These are phyloP conservation scores for Hydrophis major DNA, from an alignment of 2,797 vertebrate genomes.

Conservation along the genomic window DNA sequence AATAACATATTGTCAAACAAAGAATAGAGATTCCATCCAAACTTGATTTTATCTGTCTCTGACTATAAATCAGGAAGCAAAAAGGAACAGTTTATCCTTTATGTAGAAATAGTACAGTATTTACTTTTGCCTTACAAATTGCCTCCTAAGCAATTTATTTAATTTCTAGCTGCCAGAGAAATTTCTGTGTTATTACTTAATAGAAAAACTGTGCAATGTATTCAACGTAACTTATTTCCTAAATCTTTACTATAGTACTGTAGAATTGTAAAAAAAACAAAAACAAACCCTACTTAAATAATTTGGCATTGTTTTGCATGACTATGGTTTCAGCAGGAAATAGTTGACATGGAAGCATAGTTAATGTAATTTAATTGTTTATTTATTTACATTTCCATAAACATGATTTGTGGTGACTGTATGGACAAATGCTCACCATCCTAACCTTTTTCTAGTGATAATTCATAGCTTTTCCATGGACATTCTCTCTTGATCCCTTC, in stretches of 20 bases:
- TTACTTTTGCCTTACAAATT: background rate
- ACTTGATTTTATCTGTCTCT: conserved; percentile 31
- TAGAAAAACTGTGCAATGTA: conserved; percentile 9
- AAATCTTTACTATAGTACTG: conserved; percentile 5
- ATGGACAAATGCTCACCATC: background rate
- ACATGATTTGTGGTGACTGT: background rate
- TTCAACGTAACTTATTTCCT: conserved; percentile 10
- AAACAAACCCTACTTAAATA: background rate
- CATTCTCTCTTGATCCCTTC: background rate
- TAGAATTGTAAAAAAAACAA: background rate
- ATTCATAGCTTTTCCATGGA: background rate
- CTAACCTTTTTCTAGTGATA: background rate
- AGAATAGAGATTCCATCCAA: conserved; percentile 46
- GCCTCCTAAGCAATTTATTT: conserved; percentile 33
- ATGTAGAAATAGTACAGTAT: conserved; percentile 25
- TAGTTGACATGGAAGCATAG: background rate
- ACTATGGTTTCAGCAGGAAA: conserved; percentile 9
- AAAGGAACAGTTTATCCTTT: conserved; percentile 43
- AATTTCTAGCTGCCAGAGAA: conserved; percentile 19
- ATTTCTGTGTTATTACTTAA: conserved; percentile 24
- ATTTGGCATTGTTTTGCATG: conserved; percentile 8
- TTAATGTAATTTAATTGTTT: background rate
- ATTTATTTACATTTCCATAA: background rate
- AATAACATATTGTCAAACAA: conserved; percentile 50
- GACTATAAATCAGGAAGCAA: conserved; percentile 39